Evolutionary conservation across 2,888 invertebrate species (phyloP).

Genomic region (Scaptodrosophila latifasciaeformis): DNA sequence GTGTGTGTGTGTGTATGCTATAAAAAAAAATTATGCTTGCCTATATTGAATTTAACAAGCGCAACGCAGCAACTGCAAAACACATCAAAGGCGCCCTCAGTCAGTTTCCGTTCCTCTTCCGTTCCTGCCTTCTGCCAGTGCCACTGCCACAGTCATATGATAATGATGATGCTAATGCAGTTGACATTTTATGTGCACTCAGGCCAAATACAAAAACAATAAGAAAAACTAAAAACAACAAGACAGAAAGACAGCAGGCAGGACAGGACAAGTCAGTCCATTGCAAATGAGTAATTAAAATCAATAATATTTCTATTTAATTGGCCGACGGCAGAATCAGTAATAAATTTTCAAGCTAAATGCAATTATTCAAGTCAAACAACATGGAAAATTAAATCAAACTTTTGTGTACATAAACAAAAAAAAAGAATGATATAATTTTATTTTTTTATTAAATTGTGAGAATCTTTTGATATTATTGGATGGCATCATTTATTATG

Average conservation of each 20-base stretch:
- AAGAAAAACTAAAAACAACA: neutral
- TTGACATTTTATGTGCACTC: slow-evolving; percentile 62
- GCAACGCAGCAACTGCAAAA: slow-evolving; percentile 36
- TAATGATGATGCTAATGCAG: slow-evolving; percentile 65
- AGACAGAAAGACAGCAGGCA: neutral
- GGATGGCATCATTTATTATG: no score
- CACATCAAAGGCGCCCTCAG: slow-evolving; percentile 30
- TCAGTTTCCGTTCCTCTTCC: no score
- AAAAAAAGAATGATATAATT: no score
- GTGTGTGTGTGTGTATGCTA: slow-evolving; percentile 25
- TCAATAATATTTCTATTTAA: slow-evolving; percentile 65
- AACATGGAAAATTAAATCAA: no score
- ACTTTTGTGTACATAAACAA: no score
- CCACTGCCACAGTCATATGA: slow-evolving; percentile 34
- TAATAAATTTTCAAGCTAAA: slow-evolving; percentile 8
- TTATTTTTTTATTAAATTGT: no score
- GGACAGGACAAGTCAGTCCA: no score
- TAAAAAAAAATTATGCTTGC: slow-evolving; percentile 40
- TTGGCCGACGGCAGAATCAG: slow-evolving; percentile 58
- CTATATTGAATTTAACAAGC: slow-evolving; percentile 67
- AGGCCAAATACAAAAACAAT: slow-evolving; percentile 16
- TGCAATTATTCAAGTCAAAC: no score
- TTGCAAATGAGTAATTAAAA: slow-evolving; percentile 47
- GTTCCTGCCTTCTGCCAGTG: slow-evolving; percentile 12
- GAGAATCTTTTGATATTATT: no score